These are phyloP conservation scores for Prionace glauca DNA, from an alignment of 2,797 vertebrate genomes.

Conservation along the genomic window DNA sequence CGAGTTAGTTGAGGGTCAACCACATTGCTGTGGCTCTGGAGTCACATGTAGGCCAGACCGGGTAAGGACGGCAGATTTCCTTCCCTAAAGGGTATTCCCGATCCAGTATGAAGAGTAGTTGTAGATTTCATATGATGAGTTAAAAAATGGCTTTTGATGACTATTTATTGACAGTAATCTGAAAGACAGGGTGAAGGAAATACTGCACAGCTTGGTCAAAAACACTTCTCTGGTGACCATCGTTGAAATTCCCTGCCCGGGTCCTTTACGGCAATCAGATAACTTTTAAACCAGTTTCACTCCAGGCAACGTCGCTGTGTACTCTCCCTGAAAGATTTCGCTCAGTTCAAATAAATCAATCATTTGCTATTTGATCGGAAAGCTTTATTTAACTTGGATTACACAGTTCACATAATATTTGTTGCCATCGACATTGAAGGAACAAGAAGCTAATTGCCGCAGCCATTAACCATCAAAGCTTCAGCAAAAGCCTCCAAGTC, in stretches of 20 bases:
- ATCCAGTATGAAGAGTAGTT: neutral
- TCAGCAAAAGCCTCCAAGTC: slow-evolving; percentile 43
- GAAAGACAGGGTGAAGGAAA: neutral
- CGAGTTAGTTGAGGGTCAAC: no score
- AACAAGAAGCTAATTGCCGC: slow-evolving; percentile 11
- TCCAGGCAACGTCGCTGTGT: neutral
- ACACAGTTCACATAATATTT: neutral
- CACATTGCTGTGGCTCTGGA: no score
- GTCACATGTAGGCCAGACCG: no score
- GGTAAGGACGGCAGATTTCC: no score
- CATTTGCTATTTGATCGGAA: neutral
- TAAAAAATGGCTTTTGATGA: neutral
- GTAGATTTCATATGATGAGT: neutral
- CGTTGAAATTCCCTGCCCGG: no score
- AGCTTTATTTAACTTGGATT: neutral
- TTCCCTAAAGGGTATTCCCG: no score
- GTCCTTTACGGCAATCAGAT: neutral
- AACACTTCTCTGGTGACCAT: neutral
- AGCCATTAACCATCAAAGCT: slow-evolving; percentile 45
- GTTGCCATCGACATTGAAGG: neutral
- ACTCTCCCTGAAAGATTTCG: neutral
- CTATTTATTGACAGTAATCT: neutral
- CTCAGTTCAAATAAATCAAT: neutral
- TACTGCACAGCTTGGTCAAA: neutral
- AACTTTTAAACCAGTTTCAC: neutral